Conservation (phyloP, 2,888 invertebrate genomes). For the Plagodis pulveraria region DNA sequence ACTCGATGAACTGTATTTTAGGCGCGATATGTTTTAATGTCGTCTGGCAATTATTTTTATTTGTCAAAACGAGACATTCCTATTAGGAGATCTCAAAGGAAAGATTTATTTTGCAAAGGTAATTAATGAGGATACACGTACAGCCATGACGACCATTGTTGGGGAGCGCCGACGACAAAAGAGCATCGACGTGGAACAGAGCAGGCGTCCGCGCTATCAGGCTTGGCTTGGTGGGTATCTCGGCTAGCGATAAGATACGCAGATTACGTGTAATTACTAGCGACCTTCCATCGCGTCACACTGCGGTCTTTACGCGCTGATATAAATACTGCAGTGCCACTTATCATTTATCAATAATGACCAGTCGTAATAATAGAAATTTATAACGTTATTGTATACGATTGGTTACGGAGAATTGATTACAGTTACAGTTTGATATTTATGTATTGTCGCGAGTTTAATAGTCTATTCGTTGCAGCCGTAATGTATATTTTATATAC, state of each 20-base stretch:
- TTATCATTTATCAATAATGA: slow-evolving; percentile 52
- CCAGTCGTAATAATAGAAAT: slow-evolving; percentile 11
- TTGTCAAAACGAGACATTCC: slow-evolving; percentile 24
- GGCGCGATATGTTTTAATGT: slow-evolving; percentile 12
- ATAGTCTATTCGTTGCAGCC: too few relatives aligned
- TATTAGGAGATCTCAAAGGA: slow-evolving; percentile 11
- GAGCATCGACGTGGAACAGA: slow-evolving; percentile 38
- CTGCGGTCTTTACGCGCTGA: slow-evolving; percentile 69
- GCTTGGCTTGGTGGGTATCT: slow-evolving; percentile 17
- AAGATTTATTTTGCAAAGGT: slow-evolving; percentile 14
- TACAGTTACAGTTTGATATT: not conserved
- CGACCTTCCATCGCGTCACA: slow-evolving; percentile 65
- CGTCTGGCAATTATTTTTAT: slow-evolving; percentile 17
- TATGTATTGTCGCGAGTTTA: too few relatives aligned
- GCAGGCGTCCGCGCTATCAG: too few relatives aligned
- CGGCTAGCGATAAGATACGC: slow-evolving; percentile 64
- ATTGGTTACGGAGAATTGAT: slow-evolving; percentile 9
- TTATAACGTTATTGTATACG: slow-evolving; percentile 10
- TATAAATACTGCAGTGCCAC: slow-evolving; percentile 71
- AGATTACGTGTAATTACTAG: slow-evolving; percentile 67
- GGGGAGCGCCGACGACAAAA: slow-evolving; percentile 47
- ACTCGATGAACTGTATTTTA: slow-evolving; percentile 13
- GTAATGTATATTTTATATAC: too few relatives aligned
- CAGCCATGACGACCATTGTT: slow-evolving; percentile 72
- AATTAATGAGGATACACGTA: slow-evolving; percentile 45